Conservation (phyloP, 2,888 invertebrate genomes). For the Drosophila mimetica region DNA sequence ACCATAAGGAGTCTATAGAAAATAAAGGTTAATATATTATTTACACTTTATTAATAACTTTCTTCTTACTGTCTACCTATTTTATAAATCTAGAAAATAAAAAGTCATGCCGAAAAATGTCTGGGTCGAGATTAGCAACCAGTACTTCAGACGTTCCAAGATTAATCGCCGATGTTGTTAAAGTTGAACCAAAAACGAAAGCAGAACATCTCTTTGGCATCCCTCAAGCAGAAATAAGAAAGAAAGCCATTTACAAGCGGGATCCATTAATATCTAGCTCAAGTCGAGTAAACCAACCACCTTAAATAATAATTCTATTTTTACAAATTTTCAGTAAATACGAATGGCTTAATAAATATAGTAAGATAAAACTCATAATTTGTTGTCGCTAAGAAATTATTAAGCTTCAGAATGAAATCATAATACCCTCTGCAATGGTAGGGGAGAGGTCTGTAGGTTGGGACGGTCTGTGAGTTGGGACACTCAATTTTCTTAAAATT, state of each 20-base stretch:
- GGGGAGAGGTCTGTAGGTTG: too few species aligned
- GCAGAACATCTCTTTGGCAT: neutral
- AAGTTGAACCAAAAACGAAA: neutral
- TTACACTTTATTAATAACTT: neutral
- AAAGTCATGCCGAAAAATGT: neutral
- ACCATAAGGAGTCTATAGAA: neutral
- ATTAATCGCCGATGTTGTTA: neutral
- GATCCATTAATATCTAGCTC: conserved; percentile 2
- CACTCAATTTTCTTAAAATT: too few species aligned
- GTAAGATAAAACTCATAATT: too few species aligned
- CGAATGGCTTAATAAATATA: neutral
- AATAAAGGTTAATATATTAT: neutral
- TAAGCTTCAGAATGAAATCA: too few species aligned
- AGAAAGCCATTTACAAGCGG: conserved; percentile 2
- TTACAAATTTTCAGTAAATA: neutral
- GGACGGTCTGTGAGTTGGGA: too few species aligned
- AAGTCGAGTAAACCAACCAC: neutral
- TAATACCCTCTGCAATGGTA: too few species aligned
- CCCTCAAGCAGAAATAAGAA: neutral
- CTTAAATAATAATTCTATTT: neutral
- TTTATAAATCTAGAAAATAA: neutral
- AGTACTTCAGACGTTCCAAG: neutral
- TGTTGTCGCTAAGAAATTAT: too few species aligned
- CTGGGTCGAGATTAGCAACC: neutral
- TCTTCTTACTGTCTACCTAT: neutral